These are phyloP conservation scores for Rhinogobius similis DNA, from an alignment of 2,113 vertebrate species.

Conservation along the genomic window DNA sequence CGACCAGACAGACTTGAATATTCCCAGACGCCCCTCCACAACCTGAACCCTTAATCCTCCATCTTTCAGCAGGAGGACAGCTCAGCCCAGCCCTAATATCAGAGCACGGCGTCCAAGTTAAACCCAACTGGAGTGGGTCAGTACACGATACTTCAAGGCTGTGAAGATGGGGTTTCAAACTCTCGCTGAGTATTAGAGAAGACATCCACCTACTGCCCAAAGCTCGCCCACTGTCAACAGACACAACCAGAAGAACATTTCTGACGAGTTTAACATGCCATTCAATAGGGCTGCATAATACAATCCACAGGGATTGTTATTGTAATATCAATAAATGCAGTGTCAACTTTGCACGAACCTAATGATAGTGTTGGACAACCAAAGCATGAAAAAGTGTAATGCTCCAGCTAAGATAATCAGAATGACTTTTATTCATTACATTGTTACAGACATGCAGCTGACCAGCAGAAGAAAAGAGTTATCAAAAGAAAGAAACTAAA, in stretches of 20 bases:
- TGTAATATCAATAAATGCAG: neutral
- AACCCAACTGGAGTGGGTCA: conserved; percentile 41
- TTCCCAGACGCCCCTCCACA: conserved; percentile 37
- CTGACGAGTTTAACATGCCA: conserved; percentile 21
- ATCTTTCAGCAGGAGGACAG: conserved; percentile 47
- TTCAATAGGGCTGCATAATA: conserved; percentile 1
- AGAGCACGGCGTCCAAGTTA: conserved; percentile 42
- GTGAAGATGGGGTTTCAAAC: conserved; percentile 40
- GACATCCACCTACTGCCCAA: conserved; percentile 35
- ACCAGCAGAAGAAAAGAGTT: no score
- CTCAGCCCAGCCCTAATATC: conserved; percentile 51
- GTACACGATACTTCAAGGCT: conserved; percentile 44
- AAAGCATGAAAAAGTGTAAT: neutral
- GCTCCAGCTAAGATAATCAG: neutral
- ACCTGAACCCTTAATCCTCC: conserved; percentile 57
- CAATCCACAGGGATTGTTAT: neutral
- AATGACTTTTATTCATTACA: no score
- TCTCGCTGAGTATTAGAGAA: conserved; percentile 30
- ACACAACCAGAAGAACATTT: conserved; percentile 20
- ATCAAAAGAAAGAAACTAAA: no score
- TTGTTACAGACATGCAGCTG: no score
- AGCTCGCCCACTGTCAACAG: conserved; percentile 24
- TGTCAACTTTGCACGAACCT: neutral
- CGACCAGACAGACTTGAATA: conserved; percentile 51
- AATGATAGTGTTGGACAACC: neutral